Percentiles rank a stretch among this genome's conserved stretches.
These are phyloP conservation scores for Drosophila nr. perissopoda DNA, from an alignment of 2,888 invertebrate genomes.

Conservation along the genomic window DNA sequence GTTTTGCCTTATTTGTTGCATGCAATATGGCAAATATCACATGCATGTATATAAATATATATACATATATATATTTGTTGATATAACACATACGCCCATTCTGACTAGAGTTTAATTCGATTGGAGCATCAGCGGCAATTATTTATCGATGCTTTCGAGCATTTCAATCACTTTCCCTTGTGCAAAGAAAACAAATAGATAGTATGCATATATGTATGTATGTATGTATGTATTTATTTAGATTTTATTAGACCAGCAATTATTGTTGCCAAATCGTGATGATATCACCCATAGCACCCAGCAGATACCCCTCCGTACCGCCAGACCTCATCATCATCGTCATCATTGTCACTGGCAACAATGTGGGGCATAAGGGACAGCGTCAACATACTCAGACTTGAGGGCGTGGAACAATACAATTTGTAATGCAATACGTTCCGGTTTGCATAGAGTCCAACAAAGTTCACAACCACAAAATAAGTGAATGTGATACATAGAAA, in stretches of 20 bases:
- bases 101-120: constrained; percentile 10
- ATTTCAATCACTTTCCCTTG: constrained; percentile 35
- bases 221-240: constrained; percentile 53
- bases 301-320: constrained; percentile 15
- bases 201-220: neutral
- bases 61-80: neutral
- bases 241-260: constrained; percentile 72
- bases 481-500: constrained; percentile 13
- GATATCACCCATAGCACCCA: constrained; percentile 64
- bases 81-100: constrained; percentile 44
- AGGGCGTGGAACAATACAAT: constrained; percentile 74
- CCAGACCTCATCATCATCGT: constrained; percentile 34
- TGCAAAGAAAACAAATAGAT: constrained; percentile 4
- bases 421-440: constrained; percentile 77
- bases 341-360: constrained; percentile 37
- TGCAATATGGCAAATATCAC: constrained; percentile 45
- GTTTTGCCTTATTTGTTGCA: constrained; percentile 27
- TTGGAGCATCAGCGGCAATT: constrained; percentile 25
- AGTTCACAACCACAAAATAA: constrained; percentile 9
- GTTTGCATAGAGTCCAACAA: constrained; percentile 59
- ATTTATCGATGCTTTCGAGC: constrained; percentile 20
- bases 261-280: constrained; percentile 78
- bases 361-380: constrained; percentile 23
- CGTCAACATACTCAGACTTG: constrained; percentile 51
- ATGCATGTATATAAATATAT: neutral